These are phyloP conservation scores for Lasioglossum morio DNA, from an alignment of 2,888 invertebrate genomes.

Conservation along the genomic window DNA sequence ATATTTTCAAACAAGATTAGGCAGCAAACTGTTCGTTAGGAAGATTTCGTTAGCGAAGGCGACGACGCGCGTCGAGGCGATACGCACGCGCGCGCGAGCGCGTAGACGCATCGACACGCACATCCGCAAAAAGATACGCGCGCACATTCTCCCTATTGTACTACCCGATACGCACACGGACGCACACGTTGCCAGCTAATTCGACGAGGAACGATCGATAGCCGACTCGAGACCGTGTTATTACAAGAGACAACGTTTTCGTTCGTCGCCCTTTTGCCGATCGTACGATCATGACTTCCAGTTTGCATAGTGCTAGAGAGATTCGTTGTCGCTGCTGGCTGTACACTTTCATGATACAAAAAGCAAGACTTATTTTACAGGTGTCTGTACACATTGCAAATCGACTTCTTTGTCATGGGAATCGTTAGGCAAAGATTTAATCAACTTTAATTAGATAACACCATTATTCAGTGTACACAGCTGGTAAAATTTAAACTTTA, in stretches of 20 bases:
- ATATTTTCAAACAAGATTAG: constrained; percentile 53
- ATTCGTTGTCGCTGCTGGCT: background rate
- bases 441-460: too few relatives aligned
- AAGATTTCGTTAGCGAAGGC: constrained; percentile 46
- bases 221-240: constrained; percentile 68
- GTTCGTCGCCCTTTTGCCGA: constrained; percentile 15
- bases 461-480: too few relatives aligned
- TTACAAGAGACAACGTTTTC: constrained; percentile 69
- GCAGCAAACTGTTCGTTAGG: constrained; percentile 54
- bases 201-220: constrained; percentile 67
- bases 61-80: constrained; percentile 26
- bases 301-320: background rate
- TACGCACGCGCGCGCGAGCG: constrained; percentile 17
- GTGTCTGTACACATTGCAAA: background rate
- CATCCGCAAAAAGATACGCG: background rate
- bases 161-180: background rate
- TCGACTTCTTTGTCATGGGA: background rate
- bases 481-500: too few relatives aligned
- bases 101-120: background rate
- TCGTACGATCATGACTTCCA: constrained; percentile 26
- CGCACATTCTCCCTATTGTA: background rate
- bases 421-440: too few relatives aligned
- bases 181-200: constrained; percentile 54
- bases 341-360: background rate
- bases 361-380: too few relatives aligned